Evolutionary conservation across 2,888 invertebrate species (phyloP).

Genomic region (Macrophya alboannulata): DNA sequence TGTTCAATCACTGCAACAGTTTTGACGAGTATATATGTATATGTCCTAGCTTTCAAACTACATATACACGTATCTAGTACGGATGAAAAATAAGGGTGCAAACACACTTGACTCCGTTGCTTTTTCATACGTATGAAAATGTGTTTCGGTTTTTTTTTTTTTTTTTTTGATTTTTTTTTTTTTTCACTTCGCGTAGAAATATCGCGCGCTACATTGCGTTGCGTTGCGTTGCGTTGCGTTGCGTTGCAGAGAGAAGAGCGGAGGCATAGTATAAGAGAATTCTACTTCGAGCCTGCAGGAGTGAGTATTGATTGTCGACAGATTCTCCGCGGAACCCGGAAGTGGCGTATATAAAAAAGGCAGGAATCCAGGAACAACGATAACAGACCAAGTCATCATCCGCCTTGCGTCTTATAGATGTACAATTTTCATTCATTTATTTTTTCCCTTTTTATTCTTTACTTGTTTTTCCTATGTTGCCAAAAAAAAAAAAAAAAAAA

Average conservation of each 20-base stretch:
- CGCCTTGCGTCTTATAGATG: neutral
- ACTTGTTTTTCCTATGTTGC: too few relatives aligned
- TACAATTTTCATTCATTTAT: neutral
- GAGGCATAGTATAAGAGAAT: neutral
- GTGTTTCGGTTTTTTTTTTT: neutral
- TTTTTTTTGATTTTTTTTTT: neutral
- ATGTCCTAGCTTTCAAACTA: too few relatives aligned
- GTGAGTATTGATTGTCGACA: constrained; percentile 51
- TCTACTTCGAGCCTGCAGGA: constrained; percentile 14
- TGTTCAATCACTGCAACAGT: too few relatives aligned
- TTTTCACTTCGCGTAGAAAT: neutral
- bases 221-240: neutral
- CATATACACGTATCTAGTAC: neutral
- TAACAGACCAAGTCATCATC: neutral
- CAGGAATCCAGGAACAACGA: neutral
- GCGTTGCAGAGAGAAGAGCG: constrained; percentile 8
- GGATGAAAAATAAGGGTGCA: neutral
- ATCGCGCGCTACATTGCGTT: neutral
- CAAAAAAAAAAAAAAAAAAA: too few relatives aligned
- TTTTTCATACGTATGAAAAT: neutral
- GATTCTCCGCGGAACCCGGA: constrained; percentile 30
- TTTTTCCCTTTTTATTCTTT: neutral
- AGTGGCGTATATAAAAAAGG: neutral
- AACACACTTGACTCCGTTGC: constrained; percentile 2
- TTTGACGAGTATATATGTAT: too few relatives aligned